Evolutionary conservation across 2,797 vertebrate genomes (phyloP).

Genomic region (Thaleichthys pacificus): DNA sequence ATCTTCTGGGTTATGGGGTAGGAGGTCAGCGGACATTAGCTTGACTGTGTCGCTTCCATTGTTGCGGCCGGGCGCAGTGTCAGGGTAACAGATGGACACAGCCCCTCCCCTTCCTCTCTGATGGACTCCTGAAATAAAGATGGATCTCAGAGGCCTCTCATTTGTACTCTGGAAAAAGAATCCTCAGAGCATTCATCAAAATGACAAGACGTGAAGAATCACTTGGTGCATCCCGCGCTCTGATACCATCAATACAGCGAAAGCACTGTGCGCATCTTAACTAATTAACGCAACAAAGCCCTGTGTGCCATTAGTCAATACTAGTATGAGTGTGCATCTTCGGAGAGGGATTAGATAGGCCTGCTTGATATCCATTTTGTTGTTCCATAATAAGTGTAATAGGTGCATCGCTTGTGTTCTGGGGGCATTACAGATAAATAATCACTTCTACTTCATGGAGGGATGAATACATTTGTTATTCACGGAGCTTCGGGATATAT

Average conservation of each 20-base stretch:
- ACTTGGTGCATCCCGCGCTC: constrained; percentile 48
- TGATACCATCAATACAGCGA: constrained; percentile 3
- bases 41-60: constrained; percentile 76
- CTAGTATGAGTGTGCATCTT: constrained; percentile 8
- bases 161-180: constrained; percentile 65
- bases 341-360: constrained; percentile 38
- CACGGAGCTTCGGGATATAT: constrained; percentile 37
- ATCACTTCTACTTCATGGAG: constrained; percentile 22
- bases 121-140: constrained; percentile 83
- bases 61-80: constrained; percentile 79
- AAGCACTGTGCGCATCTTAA: background rate
- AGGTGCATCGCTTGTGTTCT: constrained; percentile 41
- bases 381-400: constrained; percentile 42
- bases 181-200: constrained; percentile 64
- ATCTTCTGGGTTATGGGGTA: constrained; percentile 36
- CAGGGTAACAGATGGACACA: constrained; percentile 86
- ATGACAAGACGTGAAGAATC: constrained; percentile 54
- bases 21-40: constrained; percentile 72
- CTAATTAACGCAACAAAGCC: constrained; percentile 1
- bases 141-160: constrained; percentile 71
- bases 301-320: background rate
- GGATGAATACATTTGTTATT: constrained; percentile 40
- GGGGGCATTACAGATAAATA: constrained; percentile 50
- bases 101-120: constrained; percentile 73
- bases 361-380: constrained; percentile 30